A percentile compares a stretch with the other conserved stretches of the same genome.
Conservation (phyloP, 2,113 vertebrate genomes). For the Protobothrops mucrosquamatus region DNA sequence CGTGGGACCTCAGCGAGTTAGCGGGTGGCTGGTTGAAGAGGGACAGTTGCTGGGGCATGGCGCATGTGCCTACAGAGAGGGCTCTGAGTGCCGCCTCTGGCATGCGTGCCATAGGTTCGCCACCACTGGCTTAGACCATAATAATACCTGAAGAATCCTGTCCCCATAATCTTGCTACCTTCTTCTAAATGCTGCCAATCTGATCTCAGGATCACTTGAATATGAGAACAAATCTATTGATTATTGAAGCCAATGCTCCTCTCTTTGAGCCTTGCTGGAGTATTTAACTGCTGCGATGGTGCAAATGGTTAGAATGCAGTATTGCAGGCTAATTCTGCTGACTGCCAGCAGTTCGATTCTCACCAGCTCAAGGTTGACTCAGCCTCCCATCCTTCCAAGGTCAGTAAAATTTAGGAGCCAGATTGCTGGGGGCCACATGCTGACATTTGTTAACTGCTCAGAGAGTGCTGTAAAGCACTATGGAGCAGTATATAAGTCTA, state of each 20-base stretch:
- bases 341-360: not conserved
- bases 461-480: not conserved
- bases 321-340: not conserved
- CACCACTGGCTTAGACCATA: not conserved
- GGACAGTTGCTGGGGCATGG: no score
- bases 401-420: not conserved
- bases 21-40: no score
- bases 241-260: not conserved
- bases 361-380: not conserved
- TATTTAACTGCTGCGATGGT: not conserved
- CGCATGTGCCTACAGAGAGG: no score
- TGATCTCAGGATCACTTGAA: not conserved
- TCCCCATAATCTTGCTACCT: not conserved
- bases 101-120: no score
- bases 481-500: not conserved
- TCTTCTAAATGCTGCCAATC: not conserved
- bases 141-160: not conserved
- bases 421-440: not conserved
- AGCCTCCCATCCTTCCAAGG: not conserved
- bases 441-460: not conserved
- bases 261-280: not conserved
- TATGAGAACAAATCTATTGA: not conserved
- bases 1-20: no score
- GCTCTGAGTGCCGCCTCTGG: no score
- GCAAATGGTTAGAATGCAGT: not conserved